Conservation (phyloP, 2,113 vertebrate genomes). For the Garra rufa region DNA sequence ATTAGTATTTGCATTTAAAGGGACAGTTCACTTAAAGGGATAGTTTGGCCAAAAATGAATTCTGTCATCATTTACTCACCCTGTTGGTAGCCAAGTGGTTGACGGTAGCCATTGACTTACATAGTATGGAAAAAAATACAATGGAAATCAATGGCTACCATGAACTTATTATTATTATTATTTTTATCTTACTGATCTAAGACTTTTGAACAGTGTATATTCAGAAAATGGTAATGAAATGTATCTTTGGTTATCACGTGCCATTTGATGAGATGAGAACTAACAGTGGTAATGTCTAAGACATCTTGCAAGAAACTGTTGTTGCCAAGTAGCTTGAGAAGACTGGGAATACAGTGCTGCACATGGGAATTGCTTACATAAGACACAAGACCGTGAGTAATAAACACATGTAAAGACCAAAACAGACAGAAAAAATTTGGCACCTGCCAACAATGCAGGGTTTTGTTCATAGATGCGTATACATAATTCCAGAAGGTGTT, state of each 20-base stretch:
- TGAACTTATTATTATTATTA: no score
- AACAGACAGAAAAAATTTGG: background rate
- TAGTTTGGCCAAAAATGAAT: background rate
- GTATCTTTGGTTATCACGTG: background rate
- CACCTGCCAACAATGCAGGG: background rate
- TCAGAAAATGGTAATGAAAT: background rate
- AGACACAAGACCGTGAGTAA: background rate
- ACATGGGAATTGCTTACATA: background rate
- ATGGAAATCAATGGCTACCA: no score
- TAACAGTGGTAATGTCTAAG: background rate
- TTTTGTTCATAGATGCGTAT: background rate
- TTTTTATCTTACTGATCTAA: no score
- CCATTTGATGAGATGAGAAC: background rate
- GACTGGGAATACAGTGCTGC: background rate
- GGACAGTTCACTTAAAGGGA: background rate
- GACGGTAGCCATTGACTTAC: no score
- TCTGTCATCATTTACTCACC: background rate
- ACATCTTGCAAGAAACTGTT: background rate
- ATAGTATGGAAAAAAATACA: no score
- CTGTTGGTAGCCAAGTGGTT: no score
- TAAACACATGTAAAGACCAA: background rate
- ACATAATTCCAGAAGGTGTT: constrained; percentile 9
- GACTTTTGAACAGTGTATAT: background rate
- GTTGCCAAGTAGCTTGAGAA: background rate
- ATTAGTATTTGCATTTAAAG: background rate